Evolutionary conservation across 2,888 invertebrate genomes (phyloP), one percentile per base, ranked within the genome.

Genomic region (Anoplius nigerrimus): DNA sequence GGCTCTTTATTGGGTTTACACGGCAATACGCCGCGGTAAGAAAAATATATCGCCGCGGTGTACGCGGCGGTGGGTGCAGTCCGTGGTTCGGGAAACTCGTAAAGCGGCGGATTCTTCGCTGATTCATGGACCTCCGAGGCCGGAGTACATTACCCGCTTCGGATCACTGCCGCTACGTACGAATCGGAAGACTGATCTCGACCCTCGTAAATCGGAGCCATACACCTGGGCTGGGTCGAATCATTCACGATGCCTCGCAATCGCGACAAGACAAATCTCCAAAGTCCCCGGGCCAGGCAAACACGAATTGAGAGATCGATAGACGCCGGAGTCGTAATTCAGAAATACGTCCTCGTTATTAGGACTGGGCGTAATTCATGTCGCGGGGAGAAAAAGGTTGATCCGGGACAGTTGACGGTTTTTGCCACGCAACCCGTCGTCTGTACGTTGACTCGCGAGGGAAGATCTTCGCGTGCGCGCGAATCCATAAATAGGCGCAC

Each of bases 1-100:
- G 66, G 77, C 68, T 79, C 78, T 77, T 78, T 78, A 78, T 78
- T 71, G 74, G 65, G 76, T 77, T 77, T 77, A 77, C 77, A 76
- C 73, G 77, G 76, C 67, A 73, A 77, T 77, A 77, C 63, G 61
- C 68, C 42, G 64, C 76, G 63, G 74, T 43, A 77, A 77, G 77
- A 77, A 77, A 77, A 77, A 77, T 76, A 77, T 79, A 77, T 77
- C 73, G 18, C 16, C n/a, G n/a, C 48, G 48, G 18, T n/a, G 18
- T 6, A 16, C 18, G 48, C n/a, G n/a, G n/a, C n/a, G n/a, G n/a
- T n/a, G n/a, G n/a, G n/a, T n/a, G 48, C n/a, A 18, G 48, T 72
- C 65, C 61, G 55, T 54, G 59, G 67, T 58, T 65, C 34, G 34
- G 34, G 1, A 24, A 24, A 20, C 15, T 24, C 22, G 6, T 22